phyloP scores from a whole-genome alignment of 2,888 invertebrate species.

The Thymelicus sylvestris region DNA sequence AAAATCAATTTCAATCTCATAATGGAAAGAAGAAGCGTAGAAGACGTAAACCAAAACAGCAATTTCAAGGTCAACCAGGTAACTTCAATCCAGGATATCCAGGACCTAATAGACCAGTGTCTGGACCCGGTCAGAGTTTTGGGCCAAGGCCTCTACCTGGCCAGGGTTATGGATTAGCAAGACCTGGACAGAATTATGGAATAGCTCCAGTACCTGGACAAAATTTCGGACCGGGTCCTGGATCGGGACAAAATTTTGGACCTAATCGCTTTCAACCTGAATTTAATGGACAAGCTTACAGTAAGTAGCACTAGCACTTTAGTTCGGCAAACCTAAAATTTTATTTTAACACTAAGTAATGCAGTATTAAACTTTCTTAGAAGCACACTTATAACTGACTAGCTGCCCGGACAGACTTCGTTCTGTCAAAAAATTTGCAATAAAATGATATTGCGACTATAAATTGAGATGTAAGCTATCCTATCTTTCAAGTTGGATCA shows the following conservation, averaged over 20 bases:
- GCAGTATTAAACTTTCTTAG: no score
- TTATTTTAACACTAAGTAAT: background rate
- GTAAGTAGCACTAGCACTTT: conserved; percentile 43
- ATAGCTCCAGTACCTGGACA: background rate
- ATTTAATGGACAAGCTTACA: conserved; percentile 43
- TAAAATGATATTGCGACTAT: no score
- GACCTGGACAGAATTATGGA: background rate
- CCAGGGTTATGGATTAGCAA: background rate
- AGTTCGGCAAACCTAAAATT: background rate
- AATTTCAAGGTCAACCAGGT: conserved; percentile 47
- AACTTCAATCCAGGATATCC: conserved; percentile 42
- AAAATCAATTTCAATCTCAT: background rate
- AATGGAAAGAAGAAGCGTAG: conserved; percentile 56
- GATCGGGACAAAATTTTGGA: conserved; percentile 6
- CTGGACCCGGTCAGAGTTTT: conserved; percentile 23
- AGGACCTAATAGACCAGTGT: conserved; percentile 39
- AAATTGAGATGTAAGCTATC: no score
- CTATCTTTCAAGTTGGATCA: no score
- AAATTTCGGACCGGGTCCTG: conserved; percentile 6
- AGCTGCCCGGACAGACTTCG: no score
- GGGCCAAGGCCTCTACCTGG: background rate
- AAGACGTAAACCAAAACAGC: conserved; percentile 41
- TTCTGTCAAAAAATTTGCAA: no score
- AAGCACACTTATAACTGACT: no score
- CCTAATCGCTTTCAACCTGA: conserved; percentile 19